Percentiles rank a stretch among this genome's conserved stretches.
These are phyloP conservation scores for Pogonocichla stellata DNA, from an alignment of 2,113 vertebrate genomes.

Conservation along the genomic window DNA sequence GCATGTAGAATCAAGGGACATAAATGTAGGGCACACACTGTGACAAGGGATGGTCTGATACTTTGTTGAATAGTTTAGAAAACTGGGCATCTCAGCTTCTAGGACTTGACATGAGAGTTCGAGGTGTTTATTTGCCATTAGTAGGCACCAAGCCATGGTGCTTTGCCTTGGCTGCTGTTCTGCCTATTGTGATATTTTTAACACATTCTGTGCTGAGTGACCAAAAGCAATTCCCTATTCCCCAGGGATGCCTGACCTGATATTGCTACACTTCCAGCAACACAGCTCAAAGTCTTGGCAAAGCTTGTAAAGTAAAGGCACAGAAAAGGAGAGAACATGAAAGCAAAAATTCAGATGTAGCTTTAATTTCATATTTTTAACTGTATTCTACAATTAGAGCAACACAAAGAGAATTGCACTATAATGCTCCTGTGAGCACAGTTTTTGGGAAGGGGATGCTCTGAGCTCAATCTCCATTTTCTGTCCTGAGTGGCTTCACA, in stretches of 20 bases:
- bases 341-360: background rate
- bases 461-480: background rate
- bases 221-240: background rate
- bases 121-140: background rate
- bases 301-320: background rate
- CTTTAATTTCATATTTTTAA: background rate
- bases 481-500: background rate
- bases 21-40: background rate
- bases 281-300: background rate
- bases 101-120: background rate
- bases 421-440: background rate
- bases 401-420: fast-evolving
- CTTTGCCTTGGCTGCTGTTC: background rate
- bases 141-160: background rate
- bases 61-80: background rate
- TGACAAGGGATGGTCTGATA: background rate
- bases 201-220: background rate
- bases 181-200: background rate
- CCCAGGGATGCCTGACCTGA: background rate
- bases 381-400: background rate
- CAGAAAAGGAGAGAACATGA: background rate
- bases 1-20: background rate
- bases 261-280: background rate
- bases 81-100: background rate
- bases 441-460: background rate